Evolutionary conservation across 1,140 invertebrate genomes (phyloP).

Genomic region (Zaprionus camerounensis): DNA sequence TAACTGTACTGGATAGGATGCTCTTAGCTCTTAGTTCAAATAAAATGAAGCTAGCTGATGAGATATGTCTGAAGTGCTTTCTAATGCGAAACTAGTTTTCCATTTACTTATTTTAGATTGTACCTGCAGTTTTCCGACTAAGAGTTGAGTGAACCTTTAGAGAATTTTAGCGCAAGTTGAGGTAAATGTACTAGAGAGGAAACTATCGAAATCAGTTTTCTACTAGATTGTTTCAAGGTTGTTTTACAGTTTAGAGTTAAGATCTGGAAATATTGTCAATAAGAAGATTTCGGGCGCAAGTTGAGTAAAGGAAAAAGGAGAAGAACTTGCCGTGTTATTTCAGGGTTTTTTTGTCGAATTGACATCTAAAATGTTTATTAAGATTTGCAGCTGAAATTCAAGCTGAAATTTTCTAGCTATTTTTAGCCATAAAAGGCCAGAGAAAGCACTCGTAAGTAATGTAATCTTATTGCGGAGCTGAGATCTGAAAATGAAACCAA

Average conservation of each 20-base stretch:
- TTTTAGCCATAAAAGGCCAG: not conserved
- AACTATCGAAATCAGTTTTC: accelerated
- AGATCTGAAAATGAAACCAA: not conserved
- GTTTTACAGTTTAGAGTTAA: too few species aligned
- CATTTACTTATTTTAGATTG: not conserved
- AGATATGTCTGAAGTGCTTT: too few species aligned
- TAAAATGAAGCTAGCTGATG: too few species aligned
- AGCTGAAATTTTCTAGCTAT: not conserved
- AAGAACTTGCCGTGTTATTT: not conserved
- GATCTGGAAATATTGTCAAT: too few species aligned
- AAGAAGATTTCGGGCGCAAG: too few species aligned
- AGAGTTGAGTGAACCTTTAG: not conserved
- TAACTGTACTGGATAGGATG: too few species aligned
- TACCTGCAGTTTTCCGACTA: not conserved
- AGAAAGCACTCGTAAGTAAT: not conserved
- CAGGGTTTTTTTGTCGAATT: not conserved
- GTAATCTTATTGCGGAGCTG: too few species aligned
- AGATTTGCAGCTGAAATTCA: not conserved
- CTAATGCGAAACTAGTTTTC: too few species aligned
- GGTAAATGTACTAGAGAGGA: not conserved
- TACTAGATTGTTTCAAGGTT: not conserved
- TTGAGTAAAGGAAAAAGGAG: too few species aligned
- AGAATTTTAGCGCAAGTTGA: too few species aligned
- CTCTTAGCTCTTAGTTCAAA: too few species aligned
- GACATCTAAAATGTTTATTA: not conserved